Conservation (phyloP, 2,888 invertebrate genomes). For the Choreutis nemorana region DNA sequence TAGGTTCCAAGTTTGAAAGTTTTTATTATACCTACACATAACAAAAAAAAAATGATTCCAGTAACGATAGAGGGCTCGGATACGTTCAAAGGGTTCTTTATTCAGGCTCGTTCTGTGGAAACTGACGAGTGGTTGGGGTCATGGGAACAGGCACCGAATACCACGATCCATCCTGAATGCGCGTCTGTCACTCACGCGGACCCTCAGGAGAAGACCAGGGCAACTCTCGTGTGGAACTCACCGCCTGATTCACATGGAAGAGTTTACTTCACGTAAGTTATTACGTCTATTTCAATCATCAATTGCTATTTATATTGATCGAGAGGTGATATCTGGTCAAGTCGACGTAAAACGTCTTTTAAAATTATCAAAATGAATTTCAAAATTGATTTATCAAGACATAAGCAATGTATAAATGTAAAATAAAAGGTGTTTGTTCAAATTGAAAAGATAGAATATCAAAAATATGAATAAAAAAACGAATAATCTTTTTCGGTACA, state of each 20-base stretch:
- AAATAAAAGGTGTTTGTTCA: too few species aligned
- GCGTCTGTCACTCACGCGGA: slow-evolving; percentile 82
- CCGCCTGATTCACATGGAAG: slow-evolving; percentile 71
- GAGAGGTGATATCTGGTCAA: too few species aligned
- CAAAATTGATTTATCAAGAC: too few species aligned
- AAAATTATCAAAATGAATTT: too few species aligned
- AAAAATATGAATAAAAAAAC: too few species aligned
- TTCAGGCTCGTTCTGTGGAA: slow-evolving; percentile 79
- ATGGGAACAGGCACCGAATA: slow-evolving; percentile 77
- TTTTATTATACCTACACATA: too few species aligned
- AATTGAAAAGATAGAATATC: too few species aligned
- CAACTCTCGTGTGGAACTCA: slow-evolving; percentile 78
- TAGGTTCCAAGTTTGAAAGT: too few species aligned
- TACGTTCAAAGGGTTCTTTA: slow-evolving; percentile 83
- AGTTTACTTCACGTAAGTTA: slow-evolving; percentile 84
- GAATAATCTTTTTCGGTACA: too few species aligned
- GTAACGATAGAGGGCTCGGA: slow-evolving; percentile 66
- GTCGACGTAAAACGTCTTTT: too few species aligned
- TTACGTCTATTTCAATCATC: not conserved
- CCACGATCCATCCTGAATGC: slow-evolving; percentile 80
- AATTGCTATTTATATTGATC: too few species aligned
- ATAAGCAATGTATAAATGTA: too few species aligned
- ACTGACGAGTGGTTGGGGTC: slow-evolving; percentile 79
- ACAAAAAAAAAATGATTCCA: slow-evolving; percentile 22
- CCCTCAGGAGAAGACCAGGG: slow-evolving; percentile 75